These are phyloP conservation scores for Anguilla japonica DNA, from an alignment of 2,113 vertebrate genomes.

Conservation along the genomic window DNA sequence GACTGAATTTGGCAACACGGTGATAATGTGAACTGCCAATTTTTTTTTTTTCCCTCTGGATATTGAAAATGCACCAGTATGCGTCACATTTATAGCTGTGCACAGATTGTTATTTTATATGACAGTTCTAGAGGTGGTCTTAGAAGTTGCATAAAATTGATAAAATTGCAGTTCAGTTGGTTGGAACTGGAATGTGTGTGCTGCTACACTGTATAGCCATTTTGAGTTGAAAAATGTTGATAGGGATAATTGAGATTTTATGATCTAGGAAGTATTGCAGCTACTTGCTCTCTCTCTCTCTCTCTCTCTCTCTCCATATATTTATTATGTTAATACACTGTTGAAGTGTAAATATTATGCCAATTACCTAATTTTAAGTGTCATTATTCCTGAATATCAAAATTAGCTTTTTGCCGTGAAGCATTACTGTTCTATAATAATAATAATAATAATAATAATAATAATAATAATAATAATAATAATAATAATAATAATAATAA, in stretches of 20 bases:
- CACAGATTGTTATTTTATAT: conserved; percentile 21
- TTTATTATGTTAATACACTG: too few relatives aligned
- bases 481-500: not conserved
- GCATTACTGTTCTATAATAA: too few relatives aligned
- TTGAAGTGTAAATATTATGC: too few relatives aligned
- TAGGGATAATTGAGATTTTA: not conserved
- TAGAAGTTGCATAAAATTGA: conserved; percentile 7
- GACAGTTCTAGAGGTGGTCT: conserved; percentile 16
- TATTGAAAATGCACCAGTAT: conserved; percentile 26
- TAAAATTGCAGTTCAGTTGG: not conserved
- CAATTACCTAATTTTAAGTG: too few relatives aligned
- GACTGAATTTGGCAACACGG: conserved; percentile 13
- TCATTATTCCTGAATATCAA: too few relatives aligned
- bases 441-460: not conserved
- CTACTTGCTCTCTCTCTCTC: too few relatives aligned
- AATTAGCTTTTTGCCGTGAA: too few relatives aligned
- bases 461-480: not conserved
- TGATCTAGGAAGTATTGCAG: not conserved
- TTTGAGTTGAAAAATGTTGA: not conserved
- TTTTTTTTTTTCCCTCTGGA: conserved; percentile 30
- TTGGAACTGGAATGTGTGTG: not conserved
- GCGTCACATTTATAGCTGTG: not conserved
- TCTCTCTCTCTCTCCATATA: not conserved
- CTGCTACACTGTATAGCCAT: not conserved
- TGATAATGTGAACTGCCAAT: conserved; percentile 25